Base-by-base conservation (phyloP, 2,888 invertebrate genomes). In the Patella ulyssiponensis region DNA sequence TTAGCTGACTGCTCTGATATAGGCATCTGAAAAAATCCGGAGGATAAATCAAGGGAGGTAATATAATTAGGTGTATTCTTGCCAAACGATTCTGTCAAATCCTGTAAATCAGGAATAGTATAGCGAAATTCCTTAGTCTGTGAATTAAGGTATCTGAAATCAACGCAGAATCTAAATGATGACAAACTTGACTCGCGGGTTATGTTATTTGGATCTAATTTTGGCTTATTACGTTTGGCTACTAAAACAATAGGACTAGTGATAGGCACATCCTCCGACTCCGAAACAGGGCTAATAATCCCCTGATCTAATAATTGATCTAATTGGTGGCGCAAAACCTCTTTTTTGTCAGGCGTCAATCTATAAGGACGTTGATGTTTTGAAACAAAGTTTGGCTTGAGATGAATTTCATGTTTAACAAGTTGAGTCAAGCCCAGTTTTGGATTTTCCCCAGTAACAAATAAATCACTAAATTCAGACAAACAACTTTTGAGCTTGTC, bases 61-160 rank as follows among this genome's bases (percentile, higher is more conserved):
- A 84, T 80, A 70, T 77, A 82, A 53, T 80, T 77, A 17, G 81
- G 81, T 23, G 71, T 78, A 51, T 69, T 54, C 64, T 81, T 80
- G n/a, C 80, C 71, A 70, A 81, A 82, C 14, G 82, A 84, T 74
- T 82, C 81, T 12, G 81, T 80, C 3, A 80, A 71, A 71, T 82
- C 78, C 52, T 80, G 81, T 70, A 77, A 71, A 79, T 79, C 79
- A 69, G 77, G 75, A 56, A 79, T 76, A 4, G 75, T 71, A 73
- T 77, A 77, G 12, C 71, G 44, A 20, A 81, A 82, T 64, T 80
- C 79, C 17, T 75, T 56, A 11, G 79, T 79, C 53, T 83, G 80
- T 5, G 77, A 75, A 78, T 83, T 79, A 23, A 79, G 69, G n/a
- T 77, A 77, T 17, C 74, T 5, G 52, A 78, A 78, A 70, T 75